Conservation (phyloP, 2,113 vertebrate species). For the Psittacula cyanocephala region DNA sequence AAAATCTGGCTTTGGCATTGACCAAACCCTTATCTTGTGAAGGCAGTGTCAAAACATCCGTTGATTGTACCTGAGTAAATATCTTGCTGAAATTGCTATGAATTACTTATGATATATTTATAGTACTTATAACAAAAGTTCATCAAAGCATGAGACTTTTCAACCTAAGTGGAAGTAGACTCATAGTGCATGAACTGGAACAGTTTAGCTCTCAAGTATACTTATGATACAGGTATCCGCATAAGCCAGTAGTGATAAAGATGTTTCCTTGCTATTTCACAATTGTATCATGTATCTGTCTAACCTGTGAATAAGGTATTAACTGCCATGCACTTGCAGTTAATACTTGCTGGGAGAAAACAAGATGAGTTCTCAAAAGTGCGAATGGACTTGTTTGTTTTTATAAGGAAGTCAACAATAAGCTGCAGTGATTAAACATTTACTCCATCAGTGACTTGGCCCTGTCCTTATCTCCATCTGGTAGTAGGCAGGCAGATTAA, state of each 20-base stretch:
- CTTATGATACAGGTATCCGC: background rate
- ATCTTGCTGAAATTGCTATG: background rate
- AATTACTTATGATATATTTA: background rate
- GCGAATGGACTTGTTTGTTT: background rate
- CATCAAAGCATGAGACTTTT: background rate
- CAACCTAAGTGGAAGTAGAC: background rate
- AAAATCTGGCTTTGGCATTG: background rate
- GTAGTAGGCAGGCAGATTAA: conserved; percentile 11
- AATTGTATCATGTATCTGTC: background rate
- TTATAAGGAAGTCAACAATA: background rate
- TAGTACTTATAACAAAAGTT: background rate
- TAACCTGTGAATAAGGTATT: background rate
- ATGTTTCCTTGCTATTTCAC: background rate
- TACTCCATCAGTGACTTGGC: conserved; percentile 17
- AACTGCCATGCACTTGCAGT: background rate
- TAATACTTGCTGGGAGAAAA: background rate
- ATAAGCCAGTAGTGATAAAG: background rate
- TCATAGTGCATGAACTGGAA: background rate
- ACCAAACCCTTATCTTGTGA: background rate
- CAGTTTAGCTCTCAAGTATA: background rate
- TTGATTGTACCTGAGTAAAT: background rate
- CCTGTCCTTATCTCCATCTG: conserved; percentile 34
- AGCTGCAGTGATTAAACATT: conserved; percentile 41
- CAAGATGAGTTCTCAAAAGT: background rate
- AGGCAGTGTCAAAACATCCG: background rate